Base-by-base conservation (phyloP, 35 echinoderm and acorn worm species). In the Ptychodera flava region DNA sequence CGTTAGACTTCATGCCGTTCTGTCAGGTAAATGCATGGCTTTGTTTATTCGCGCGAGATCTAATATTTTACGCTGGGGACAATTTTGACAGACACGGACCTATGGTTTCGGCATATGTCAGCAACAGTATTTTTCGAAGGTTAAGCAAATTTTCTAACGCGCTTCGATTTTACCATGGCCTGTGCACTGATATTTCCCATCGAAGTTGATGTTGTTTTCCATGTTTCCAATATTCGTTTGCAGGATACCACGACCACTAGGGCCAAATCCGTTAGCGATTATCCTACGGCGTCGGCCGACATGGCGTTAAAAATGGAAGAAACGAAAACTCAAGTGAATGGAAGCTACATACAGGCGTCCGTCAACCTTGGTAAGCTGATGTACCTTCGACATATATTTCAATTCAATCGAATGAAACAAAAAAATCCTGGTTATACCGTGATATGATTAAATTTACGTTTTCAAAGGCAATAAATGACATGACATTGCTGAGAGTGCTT, bases 251-350 rank as follows among this genome's bases (percentile, higher is more conserved):
- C 45, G 45, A 64, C 45, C 6, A 64, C 22, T 12, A 64, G 45
- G 45, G 45, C 45, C 6, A 64, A 64, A 64, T 64, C 45, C 45
- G 45, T 64, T 64, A 64, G 45, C 45, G 45, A 64, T 64, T 64
- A 12, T 64, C 45, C 45, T 12, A 22, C 45, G 22, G 45, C 22
- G 45, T 64, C 6, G 6, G 45, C 45, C 45, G 45, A 64, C 22
- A 64, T 64, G 45, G 45, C 45, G 45, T 64, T 64, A 64, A 64
- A 64, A 64, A 64, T 64, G 45, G 45, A 64, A 64, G 45, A 64
- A 22, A 64, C 45, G 45, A 64, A 64, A 6, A 12, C 45, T 12
- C 45, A 64, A 64, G 45, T 64, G 45, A 64, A 64, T 22, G 45
- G 45, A 6, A 22, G 45, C 45, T 64, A 64, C 45, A 22, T 64